Base-by-base conservation (phyloP, 2,797 vertebrate species). In the Limnodromus scolopaceus region DNA sequence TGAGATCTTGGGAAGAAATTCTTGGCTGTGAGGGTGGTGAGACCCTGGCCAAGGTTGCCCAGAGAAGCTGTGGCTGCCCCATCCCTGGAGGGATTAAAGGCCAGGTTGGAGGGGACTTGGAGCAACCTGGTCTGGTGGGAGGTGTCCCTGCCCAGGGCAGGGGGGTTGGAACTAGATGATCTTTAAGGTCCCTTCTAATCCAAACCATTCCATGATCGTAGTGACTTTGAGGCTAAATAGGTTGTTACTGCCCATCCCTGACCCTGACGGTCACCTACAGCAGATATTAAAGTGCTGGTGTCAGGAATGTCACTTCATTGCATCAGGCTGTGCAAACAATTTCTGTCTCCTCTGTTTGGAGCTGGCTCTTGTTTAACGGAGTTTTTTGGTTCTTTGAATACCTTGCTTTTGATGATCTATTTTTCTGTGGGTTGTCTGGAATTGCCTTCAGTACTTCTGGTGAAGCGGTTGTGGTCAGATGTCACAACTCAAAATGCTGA, bases 231-330 rank as follows among this genome's bases (percentile, higher is more conserved):
- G 82, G 49, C 55, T 38, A 8, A 74, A n/a, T 3, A 17, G 41
- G 19, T 41, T 80, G 27, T 53, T 65, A 14, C 10, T 58, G 51
- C 57, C 51, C 39, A 1, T 34, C 78, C 45, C 61, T 80, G 22
- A 10, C 15, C 55, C 64, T 90, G 86, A 36, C 43, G 34, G 3
- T 41, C 28, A 3, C 6, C 49, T 87, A 2, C 22, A 17, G 49
- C 10, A 3, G 4, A 0, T 5, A 9, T 14, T 6, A 5, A 72
- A 61, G 43, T 15, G 60, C 51, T 41, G n/a, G 16, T 51, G 51
- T 5, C 18, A 32, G 75, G 51, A 66, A 15, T 30, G 54, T 45
- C 23, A 9, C 1, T 46, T n/a, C 41, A 9, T 30, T 60, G 74
- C 7, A 1, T 6, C 3, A 28, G 4, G 55, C 68, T 84, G 41